Base-by-base conservation (phyloP, 2,113 vertebrate species). In the Otolemur garnettii region DNA sequence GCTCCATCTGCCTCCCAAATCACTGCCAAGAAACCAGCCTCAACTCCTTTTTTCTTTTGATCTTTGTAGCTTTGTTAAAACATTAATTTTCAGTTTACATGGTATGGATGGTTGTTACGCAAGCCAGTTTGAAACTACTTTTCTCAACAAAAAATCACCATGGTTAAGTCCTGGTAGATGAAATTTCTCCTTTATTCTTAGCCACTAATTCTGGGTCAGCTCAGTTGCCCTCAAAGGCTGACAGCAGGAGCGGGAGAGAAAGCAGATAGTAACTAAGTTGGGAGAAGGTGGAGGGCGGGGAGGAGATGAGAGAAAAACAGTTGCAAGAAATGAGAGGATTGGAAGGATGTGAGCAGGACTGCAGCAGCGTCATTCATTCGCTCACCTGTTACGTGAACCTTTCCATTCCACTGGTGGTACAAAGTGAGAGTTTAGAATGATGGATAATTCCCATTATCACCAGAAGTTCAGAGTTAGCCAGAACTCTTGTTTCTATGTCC, bases 141-240 rank as follows among this genome's bases (percentile, higher is more conserved):
- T 94, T 72, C 28, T 53, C 83, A 8, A 8, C 38, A 22, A 30
- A 74, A 84, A 71, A 69, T 85, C 66, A 68, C 35, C 28, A 7
- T 17, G 26, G 5, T 91, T 53, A 15, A 79, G 1, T 24, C 3
- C 83, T 19, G 19, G 26, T 55, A 59, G 77, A 66, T 69, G n/a
- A 90, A 94, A 68, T 60, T 24, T 33, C 82, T 66, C 28, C 62
- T 91, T 85, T 84, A 30, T 75, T 85, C 19, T 88, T 92, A 75
- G 28, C 50, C 38, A 45, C 10, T 53, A 14, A 57, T 42, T 69
- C 14, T 38, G 28, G 62, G 22, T 71, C n/a, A 83, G 10, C 69
- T 42, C 7, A 62, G 7, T 78, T 93, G 38, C 71, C 62, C 30
- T 92, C 79, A n/a, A 50, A 94, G 38, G 45, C 57, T 85, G 72